phyloP scores from a whole-genome alignment of 2,888 invertebrate species.

The Rotaria sp. region DNA sequence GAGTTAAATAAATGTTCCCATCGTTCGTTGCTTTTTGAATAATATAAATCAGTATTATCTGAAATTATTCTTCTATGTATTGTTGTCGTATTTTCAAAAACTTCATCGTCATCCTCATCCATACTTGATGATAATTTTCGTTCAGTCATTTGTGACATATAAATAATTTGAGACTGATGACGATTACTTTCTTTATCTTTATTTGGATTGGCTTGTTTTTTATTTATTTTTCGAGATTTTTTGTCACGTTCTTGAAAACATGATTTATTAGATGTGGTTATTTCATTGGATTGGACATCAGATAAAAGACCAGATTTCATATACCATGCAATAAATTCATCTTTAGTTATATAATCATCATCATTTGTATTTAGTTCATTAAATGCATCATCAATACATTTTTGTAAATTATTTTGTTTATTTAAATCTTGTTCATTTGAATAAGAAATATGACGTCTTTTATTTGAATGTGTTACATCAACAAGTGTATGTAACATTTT shows the following conservation, averaged over 20 bases:
- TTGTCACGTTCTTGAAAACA: neutral
- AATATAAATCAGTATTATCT: neutral
- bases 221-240: neutral
- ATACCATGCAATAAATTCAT: conserved; percentile 1
- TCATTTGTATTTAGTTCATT: neutral
- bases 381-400: conserved; percentile 19
- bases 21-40: neutral
- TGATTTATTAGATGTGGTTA: neutral
- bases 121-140: neutral
- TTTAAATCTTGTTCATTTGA: neutral
- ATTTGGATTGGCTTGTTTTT: neutral
- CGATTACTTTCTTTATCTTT: too few species aligned
- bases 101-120: neutral
- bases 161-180: too few species aligned
- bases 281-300: neutral
- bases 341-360: conserved; percentile 16
- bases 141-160: neutral
- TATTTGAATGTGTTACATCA: neutral
- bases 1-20: neutral
- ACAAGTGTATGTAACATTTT: conserved; percentile 23
- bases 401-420: neutral
- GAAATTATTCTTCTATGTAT: neutral
- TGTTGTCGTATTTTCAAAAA: neutral
- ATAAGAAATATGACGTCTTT: neutral
- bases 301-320: neutral